phyloP scores from a whole-genome alignment of 1,140 invertebrate species.

The Druon quercuslanigerum region DNA sequence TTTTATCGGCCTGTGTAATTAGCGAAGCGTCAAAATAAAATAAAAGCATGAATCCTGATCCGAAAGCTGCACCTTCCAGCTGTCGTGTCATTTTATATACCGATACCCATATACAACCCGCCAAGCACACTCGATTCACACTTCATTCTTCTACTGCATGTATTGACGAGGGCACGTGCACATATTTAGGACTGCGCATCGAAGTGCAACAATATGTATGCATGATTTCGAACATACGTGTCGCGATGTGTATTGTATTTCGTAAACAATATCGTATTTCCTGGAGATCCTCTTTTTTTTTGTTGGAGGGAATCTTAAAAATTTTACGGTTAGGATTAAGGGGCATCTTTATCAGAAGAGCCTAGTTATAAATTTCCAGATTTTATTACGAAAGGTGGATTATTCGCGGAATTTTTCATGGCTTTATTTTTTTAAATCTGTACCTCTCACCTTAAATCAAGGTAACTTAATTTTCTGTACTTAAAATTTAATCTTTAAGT shows the following conservation, averaged over 20 bases:
- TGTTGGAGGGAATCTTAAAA: slow-evolving; percentile 1
- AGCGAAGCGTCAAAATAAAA: not conserved
- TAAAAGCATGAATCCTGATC: not conserved
- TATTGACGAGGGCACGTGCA: slow-evolving; percentile 13
- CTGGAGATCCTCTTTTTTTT: not conserved
- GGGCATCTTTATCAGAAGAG: not conserved
- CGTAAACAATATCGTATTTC: slow-evolving; percentile 32
- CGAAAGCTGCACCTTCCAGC: slow-evolving; percentile 42
- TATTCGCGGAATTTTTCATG: no score
- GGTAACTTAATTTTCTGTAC: no score
- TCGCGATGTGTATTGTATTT: slow-evolving; percentile 36
- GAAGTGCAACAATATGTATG: not conserved
- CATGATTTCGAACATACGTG: slow-evolving; percentile 20
- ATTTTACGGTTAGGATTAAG: not conserved
- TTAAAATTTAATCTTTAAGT: no score
- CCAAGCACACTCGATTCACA: not conserved
- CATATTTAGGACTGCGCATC: not conserved
- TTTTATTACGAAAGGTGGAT: no score
- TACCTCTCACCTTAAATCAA: no score
- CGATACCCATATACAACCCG: slow-evolving; percentile 22
- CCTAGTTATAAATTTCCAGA: no score
- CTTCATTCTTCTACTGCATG: not conserved
- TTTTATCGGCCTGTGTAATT: not conserved
- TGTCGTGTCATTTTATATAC: slow-evolving; percentile 45
- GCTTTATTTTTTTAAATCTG: no score